Percentiles rank a stretch among this genome's conserved stretches.
phyloP scores from a whole-genome alignment of 1,140 invertebrate species.

The Antheraea pernyi region DNA sequence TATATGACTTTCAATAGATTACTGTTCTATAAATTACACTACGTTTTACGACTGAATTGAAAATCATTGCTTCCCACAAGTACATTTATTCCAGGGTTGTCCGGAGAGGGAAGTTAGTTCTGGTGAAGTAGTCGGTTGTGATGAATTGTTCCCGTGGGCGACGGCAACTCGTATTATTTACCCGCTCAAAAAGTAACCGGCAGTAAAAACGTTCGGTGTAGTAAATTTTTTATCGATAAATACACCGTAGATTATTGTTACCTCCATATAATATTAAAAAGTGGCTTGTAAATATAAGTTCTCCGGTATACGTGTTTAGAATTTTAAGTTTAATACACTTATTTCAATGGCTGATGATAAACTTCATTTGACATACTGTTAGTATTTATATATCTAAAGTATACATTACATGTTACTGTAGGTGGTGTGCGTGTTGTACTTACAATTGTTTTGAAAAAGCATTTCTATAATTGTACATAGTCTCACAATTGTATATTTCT shows the following conservation, averaged over 20 bases:
- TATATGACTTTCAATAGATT: not conserved
- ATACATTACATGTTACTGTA: too few species aligned
- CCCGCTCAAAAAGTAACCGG: constrained; percentile 28
- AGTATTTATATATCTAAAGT: too few species aligned
- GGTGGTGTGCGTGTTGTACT: too few species aligned
- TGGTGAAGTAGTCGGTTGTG: constrained; percentile 37
- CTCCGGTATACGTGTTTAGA: not conserved
- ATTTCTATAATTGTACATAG: too few species aligned
- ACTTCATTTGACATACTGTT: too few species aligned
- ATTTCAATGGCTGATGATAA: not conserved
- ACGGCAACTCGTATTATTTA: constrained; percentile 30
- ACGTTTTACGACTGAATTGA: constrained; percentile 19
- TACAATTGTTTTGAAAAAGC: too few species aligned
- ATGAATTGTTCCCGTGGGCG: constrained; percentile 51
- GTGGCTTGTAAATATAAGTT: not conserved
- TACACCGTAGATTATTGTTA: constrained; percentile 2
- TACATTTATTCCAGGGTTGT: constrained; percentile 27
- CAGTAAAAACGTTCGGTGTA: constrained; percentile 21
- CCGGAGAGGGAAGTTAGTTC: constrained; percentile 29
- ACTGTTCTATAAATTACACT: not conserved
- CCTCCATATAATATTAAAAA: not conserved
- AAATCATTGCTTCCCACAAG: constrained; percentile 30
- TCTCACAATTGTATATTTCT: too few species aligned
- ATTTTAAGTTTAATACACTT: not conserved
- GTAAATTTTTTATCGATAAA: constrained; percentile 27